phyloP scores from a whole-genome alignment of 2,113 vertebrate species.

The Herpetotheres cachinnans region DNA sequence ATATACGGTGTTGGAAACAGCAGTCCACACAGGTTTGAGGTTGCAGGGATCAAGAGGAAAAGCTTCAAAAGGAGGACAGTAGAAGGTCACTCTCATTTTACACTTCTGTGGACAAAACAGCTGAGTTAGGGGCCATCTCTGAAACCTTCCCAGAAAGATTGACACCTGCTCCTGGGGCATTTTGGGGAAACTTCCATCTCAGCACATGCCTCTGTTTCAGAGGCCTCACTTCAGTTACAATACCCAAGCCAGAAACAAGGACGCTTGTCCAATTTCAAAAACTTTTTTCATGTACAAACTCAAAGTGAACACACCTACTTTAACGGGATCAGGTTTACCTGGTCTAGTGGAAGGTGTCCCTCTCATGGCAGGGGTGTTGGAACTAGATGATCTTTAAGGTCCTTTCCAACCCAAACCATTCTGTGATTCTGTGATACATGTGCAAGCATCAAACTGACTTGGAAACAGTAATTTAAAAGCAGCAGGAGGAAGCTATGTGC shows the following conservation, averaged over 20 bases:
- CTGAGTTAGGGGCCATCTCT: accelerated
- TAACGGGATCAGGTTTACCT: neutral
- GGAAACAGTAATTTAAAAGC: neutral
- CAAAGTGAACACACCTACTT: neutral
- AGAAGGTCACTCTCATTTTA: neutral
- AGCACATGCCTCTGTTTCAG: neutral
- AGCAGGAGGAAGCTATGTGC: neutral
- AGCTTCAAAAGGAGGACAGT: neutral
- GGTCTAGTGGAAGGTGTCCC: neutral
- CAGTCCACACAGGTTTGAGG: neutral
- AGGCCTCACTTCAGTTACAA: neutral
- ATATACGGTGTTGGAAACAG: neutral
- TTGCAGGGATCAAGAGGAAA: neutral
- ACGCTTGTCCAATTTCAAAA: neutral
- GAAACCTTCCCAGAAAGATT: neutral
- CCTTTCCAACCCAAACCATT: neutral
- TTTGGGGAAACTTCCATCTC: neutral
- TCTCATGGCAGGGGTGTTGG: neutral
- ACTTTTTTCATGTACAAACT: neutral
- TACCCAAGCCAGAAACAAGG: neutral
- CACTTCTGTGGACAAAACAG: neutral
- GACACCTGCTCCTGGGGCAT: neutral
- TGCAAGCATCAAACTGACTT: neutral
- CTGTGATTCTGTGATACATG: neutral
- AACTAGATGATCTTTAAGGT: neutral